Conservation (phyloP, 2,113 vertebrate genomes). For the Neomonachus schauinslandi region DNA sequence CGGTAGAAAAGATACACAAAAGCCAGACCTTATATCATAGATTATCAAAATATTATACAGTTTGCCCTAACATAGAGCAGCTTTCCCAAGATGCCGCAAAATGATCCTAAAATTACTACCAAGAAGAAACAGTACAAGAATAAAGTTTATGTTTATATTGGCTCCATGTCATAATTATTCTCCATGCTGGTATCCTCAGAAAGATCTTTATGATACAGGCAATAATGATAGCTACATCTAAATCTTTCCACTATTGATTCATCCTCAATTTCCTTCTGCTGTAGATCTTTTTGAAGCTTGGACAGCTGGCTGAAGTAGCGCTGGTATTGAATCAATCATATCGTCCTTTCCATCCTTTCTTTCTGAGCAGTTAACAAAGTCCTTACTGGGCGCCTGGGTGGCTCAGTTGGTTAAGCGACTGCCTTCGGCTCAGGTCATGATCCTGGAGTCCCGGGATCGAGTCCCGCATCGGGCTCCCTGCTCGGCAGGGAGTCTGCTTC, state of each 20-base stretch:
- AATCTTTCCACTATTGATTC: neutral
- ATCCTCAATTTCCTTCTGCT: neutral
- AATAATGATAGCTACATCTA: constrained; percentile 32
- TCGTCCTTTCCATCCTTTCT: neutral
- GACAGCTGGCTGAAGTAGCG: neutral
- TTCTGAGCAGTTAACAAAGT: neutral
- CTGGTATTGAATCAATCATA: neutral
- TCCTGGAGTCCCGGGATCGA: too few species aligned
- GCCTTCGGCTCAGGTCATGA: too few species aligned
- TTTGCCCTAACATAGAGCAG: neutral
- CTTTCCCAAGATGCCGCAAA: neutral
- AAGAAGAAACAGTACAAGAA: neutral
- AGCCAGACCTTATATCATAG: neutral
- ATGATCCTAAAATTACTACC: neutral
- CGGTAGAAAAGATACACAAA: neutral
- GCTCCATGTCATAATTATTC: neutral
- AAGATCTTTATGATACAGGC: neutral
- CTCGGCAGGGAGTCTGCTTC: too few species aligned
- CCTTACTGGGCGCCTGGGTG: neutral
- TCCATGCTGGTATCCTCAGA: constrained; percentile 10
- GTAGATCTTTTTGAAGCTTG: neutral
- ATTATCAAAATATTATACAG: neutral
- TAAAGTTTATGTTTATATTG: neutral
- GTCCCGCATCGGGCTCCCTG: too few species aligned
- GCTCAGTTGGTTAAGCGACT: too few species aligned